Evolutionary conservation across 2,888 invertebrate genomes (phyloP).

Genomic region (Meghimatium bilineatum): DNA sequence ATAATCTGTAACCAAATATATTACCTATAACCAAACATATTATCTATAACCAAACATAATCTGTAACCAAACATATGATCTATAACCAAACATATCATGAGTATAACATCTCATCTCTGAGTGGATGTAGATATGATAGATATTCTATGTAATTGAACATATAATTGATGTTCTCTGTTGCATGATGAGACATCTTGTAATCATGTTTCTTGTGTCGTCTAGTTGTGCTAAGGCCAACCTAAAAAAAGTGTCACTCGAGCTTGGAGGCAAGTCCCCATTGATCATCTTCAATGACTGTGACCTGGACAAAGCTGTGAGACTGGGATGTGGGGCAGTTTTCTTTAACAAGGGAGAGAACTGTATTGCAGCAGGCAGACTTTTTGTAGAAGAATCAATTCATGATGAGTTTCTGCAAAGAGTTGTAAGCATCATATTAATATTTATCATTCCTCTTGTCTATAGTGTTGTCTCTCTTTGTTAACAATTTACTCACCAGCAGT

Average conservation of each 20-base stretch:
- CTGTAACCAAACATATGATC: too few species aligned
- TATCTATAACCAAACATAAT: too few species aligned
- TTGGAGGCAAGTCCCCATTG: conserved; percentile 96
- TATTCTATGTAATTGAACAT: too few species aligned
- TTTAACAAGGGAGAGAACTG: conserved; percentile 99
- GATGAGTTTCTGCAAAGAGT: conserved; percentile 87
- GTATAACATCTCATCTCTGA: too few species aligned
- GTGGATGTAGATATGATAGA: too few species aligned
- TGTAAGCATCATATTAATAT: conserved; percentile 64
- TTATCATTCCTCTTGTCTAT: background rate
- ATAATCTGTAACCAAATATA: too few species aligned
- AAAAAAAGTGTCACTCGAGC: conserved; percentile 94
- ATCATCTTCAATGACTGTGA: conserved; percentile 96
- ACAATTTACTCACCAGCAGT: too few species aligned
- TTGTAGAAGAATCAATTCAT: conserved; percentile 93
- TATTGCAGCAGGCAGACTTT: conserved; percentile 95
- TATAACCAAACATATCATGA: too few species aligned
- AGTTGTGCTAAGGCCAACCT: conserved; percentile 82
- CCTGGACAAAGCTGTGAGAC: conserved; percentile 91
- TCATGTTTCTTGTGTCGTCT: conserved; percentile 12
- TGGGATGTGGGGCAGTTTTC: conserved; percentile 95
- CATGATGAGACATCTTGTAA: too few species aligned
- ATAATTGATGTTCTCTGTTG: too few species aligned
- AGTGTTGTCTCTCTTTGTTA: background rate
- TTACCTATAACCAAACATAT: too few species aligned